Base-by-base conservation (phyloP, 2,888 invertebrate species). In the Lysandra coridon region DNA sequence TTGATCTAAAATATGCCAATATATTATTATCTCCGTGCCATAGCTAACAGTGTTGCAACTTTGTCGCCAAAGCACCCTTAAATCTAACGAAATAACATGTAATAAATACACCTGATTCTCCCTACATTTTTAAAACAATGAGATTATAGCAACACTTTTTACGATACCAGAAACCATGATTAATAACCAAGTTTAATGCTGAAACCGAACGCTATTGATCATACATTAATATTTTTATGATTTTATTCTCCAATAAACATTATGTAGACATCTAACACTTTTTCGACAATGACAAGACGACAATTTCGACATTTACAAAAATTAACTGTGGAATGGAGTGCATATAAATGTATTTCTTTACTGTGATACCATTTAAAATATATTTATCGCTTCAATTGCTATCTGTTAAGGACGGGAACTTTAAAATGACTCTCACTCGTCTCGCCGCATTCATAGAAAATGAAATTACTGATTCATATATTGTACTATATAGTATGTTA, bases 251-350 rank as follows among this genome's bases (percentile, higher is more conserved):
- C 44, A 49, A 30, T 75, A 75, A 75, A 49, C 75, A 44, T 49
- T 49, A 74, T 74, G 74, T 49, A 44, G 33, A 79, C 62, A 75
- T 75, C 79, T 75, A 62, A 79, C 75, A 79, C 75, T 62, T 40
- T 78, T 74, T 62, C 40, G 75, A 79, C 75, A 64, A 79, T 49
- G 75, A 69, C 23, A 44, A 62, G 60, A 33, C 74, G 79, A 79
- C 49, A 79, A 60, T 75, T 79, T 79, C 44, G 73, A 74, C 73
- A 57, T 57, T 73, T 78, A 57, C 88, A 69, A 33, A 37, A 69
- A 49, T 89, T 87, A 87, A 87, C 85, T 87, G 89, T 90, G 92
- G 92, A 92, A 92, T 92, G 91, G 88, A 88, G 89, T 87, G 83
- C 81, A 79, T 83, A 78, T 83, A 81, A 83, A 83, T 82, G 81